A percentile compares a stretch with the other conserved stretches of the same genome.
Evolutionary conservation across 1,140 invertebrate genomes (phyloP).

Genomic region (Trissolcus basalis): DNA sequence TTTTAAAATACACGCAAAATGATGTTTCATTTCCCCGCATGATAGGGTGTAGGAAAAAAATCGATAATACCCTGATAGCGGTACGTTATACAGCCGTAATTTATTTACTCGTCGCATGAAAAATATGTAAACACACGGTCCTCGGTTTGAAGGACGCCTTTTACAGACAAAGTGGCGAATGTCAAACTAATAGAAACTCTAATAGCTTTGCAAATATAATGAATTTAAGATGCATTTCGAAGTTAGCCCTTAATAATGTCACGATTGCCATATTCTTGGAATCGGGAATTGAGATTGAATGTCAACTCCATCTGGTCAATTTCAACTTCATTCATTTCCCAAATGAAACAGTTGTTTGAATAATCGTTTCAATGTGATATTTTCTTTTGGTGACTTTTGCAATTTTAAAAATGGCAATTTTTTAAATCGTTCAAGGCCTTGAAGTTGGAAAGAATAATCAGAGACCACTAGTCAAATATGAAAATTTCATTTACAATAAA

Average conservation of each 20-base stretch:
- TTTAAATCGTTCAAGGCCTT: too few relatives aligned
- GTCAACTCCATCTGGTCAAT: neutral
- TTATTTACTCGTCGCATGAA: constrained; percentile 36
- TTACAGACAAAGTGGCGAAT: constrained; percentile 28
- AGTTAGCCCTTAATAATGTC: constrained; percentile 23
- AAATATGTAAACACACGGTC: constrained; percentile 45
- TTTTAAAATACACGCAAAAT: constrained; percentile 16
- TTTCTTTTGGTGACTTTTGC: too few relatives aligned
- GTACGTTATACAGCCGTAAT: constrained; percentile 24
- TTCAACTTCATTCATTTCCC: too few relatives aligned
- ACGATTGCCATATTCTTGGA: neutral
- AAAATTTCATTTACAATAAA: neutral
- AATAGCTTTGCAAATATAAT: constrained; percentile 27
- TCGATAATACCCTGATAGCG: constrained; percentile 39
- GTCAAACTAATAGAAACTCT: constrained; percentile 52
- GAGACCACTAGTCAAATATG: too few relatives aligned
- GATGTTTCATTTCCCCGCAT: constrained; percentile 6
- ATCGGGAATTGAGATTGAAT: neutral
- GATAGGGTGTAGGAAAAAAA: constrained; percentile 17
- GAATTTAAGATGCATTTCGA: constrained; percentile 42
- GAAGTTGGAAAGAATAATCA: too few relatives aligned
- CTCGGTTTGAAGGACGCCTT: constrained; percentile 37
- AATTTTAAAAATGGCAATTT: too few relatives aligned
- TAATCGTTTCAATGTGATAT: neutral
- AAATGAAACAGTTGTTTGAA: too few relatives aligned